These are phyloP conservation scores for Ptiloglossa arizonensis DNA, from an alignment of 1,140 invertebrate genomes.

Conservation along the genomic window DNA sequence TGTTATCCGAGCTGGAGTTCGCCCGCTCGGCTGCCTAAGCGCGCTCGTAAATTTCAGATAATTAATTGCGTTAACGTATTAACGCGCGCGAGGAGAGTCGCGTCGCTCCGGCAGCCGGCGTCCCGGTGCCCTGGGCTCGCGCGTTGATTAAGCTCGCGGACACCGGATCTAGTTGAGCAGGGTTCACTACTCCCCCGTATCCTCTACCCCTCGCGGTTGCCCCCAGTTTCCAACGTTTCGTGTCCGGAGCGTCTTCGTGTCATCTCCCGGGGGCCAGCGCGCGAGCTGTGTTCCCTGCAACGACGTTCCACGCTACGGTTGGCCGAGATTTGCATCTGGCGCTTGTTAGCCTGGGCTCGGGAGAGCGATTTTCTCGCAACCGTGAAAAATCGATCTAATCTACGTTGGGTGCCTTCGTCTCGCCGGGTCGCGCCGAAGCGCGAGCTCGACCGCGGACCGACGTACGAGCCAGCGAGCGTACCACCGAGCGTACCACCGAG, in stretches of 20 bases:
- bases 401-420: constrained; percentile 66
- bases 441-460: too few species aligned
- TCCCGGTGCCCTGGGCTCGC: constrained; percentile 1
- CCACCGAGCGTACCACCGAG: too few species aligned
- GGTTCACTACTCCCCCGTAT: neutral
- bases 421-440: constrained; percentile 21
- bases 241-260: neutral
- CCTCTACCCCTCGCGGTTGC: neutral
- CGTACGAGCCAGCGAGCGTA: too few species aligned
- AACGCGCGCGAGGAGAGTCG: constrained; percentile 10
- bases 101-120: constrained; percentile 1
- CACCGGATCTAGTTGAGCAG: constrained; percentile 43
- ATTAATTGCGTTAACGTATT: constrained; percentile 59
- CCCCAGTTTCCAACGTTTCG: neutral
- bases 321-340: constrained; percentile 73
- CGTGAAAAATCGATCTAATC: constrained; percentile 77
- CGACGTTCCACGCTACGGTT: constrained; percentile 22
- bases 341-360: constrained; percentile 70
- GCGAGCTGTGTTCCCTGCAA: neutral
- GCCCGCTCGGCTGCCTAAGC: constrained; percentile 7
- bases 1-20: constrained; percentile 50
- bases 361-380: constrained; percentile 70
- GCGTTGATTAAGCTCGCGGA: constrained; percentile 34
- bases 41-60: constrained; percentile 60
- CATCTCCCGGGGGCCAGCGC: neutral